phyloP scores from a whole-genome alignment of 2,113 vertebrate genomes.

The Synchiropus splendidus region DNA sequence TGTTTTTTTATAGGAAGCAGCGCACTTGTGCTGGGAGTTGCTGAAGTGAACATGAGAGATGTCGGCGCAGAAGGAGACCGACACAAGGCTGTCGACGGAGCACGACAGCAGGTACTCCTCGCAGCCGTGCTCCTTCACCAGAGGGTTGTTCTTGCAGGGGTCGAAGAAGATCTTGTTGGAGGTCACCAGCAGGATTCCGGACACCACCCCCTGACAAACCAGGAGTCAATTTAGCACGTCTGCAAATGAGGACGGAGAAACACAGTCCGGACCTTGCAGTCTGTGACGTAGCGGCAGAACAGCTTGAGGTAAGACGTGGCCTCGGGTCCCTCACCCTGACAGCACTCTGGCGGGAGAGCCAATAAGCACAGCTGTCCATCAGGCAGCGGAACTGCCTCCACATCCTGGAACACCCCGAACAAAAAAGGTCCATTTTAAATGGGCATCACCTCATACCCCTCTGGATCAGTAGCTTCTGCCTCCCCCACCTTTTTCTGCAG shows the following conservation, averaged over 20 bases:
- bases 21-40: constrained; percentile 53
- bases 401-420: constrained; percentile 51
- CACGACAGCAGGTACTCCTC: constrained; percentile 72
- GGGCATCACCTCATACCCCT: too few relatives aligned
- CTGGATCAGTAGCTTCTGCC: too few relatives aligned
- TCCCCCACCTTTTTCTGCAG: background rate
- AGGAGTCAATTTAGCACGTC: background rate
- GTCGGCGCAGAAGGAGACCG: constrained; percentile 65
- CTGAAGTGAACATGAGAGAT: constrained; percentile 66
- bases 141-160: constrained; percentile 67
- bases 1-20: background rate
- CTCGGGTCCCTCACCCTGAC: constrained; percentile 53
- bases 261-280: constrained; percentile 62
- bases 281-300: constrained; percentile 70
- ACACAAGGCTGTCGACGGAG: constrained; percentile 58
- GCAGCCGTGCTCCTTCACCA: constrained; percentile 69
- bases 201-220: constrained; percentile 64
- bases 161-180: constrained; percentile 73
- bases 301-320: constrained; percentile 66
- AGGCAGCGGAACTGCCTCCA: constrained; percentile 69
- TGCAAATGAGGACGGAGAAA: background rate
- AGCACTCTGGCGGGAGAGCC: constrained; percentile 66
- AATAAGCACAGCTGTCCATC: constrained; percentile 69
- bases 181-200: constrained; percentile 69
- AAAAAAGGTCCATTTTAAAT: background rate